phyloP scores from a whole-genome alignment of 2,888 invertebrate genomes.

The Sipunculus nudus region DNA sequence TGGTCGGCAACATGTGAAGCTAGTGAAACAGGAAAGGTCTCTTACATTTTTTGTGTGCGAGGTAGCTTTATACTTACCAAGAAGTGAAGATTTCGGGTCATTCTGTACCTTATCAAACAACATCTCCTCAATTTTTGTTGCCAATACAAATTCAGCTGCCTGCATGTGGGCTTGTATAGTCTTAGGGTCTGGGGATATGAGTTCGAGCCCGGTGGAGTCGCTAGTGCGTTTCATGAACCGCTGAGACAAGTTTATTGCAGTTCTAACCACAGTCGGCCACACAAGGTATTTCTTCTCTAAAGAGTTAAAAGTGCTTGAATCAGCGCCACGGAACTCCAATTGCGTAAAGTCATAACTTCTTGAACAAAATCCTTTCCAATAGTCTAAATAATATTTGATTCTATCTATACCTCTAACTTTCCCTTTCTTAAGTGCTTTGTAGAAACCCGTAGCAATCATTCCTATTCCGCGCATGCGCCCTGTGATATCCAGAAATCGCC shows the following conservation, averaged over 20 bases:
- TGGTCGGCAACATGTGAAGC: too few relatives aligned
- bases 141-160: slow-evolving; percentile 37
- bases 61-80: neutral
- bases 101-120: slow-evolving; percentile 25
- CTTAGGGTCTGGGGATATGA: slow-evolving; percentile 22
- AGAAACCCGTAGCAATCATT: slow-evolving; percentile 36
- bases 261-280: slow-evolving; percentile 33
- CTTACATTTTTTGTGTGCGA: neutral
- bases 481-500: slow-evolving; percentile 27
- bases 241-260: slow-evolving; percentile 32
- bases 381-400: slow-evolving; percentile 35
- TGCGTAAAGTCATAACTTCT: slow-evolving; percentile 33
- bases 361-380: slow-evolving; percentile 39
- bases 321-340: slow-evolving; percentile 28
- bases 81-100: slow-evolving; percentile 2
- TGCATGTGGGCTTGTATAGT: slow-evolving; percentile 35
- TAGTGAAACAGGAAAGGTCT: too few relatives aligned
- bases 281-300: slow-evolving; percentile 32
- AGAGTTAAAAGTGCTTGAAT: slow-evolving; percentile 22
- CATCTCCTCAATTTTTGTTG: slow-evolving; percentile 35
- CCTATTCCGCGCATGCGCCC: slow-evolving; percentile 35
- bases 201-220: slow-evolving; percentile 28
- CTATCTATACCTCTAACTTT: slow-evolving; percentile 34
- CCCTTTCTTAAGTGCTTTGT: slow-evolving; percentile 37
- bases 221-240: slow-evolving; percentile 33